Conservation (phyloP, 1,140 invertebrate genomes). For the Lepidurus arcticus region DNA sequence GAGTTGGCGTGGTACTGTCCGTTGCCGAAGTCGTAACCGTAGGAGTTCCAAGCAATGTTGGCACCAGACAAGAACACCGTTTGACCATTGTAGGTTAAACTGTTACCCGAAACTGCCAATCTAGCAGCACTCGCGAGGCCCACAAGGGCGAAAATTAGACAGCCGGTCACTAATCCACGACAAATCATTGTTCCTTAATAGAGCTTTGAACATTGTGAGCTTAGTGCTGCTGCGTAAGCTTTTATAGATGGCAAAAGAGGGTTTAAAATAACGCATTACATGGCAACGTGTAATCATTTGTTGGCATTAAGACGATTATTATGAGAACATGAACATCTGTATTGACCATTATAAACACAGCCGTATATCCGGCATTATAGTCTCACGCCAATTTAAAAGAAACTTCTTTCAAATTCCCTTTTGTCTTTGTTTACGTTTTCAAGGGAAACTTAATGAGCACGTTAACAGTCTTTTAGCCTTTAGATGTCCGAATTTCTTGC, state of each 20-base stretch:
- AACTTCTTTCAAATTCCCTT: too few species aligned
- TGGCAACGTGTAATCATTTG: too few species aligned
- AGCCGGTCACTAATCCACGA: neutral
- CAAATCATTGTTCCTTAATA: neutral
- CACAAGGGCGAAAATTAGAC: neutral
- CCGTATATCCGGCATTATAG: too few species aligned
- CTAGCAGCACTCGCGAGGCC: neutral
- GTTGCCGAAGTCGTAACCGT: conserved; percentile 43
- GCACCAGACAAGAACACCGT: conserved; percentile 46
- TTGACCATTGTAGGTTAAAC: conserved; percentile 42
- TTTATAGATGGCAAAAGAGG: neutral
- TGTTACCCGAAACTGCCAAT: conserved; percentile 25
- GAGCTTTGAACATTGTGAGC: neutral
- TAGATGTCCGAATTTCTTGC: too few species aligned
- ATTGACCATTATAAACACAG: too few species aligned
- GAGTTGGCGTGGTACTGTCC: conserved; percentile 40
- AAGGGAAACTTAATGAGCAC: too few species aligned
- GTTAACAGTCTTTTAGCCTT: too few species aligned
- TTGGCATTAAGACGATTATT: too few species aligned
- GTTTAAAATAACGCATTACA: too few species aligned
- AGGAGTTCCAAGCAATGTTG: conserved; percentile 47
- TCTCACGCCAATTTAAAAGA: too few species aligned
- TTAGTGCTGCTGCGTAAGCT: neutral
- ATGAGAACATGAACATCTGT: too few species aligned
- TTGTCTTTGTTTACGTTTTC: too few species aligned